A percentile compares a stretch with the other conserved stretches of the same genome.
These are phyloP conservation scores for Brachystomella parvula DNA, from an alignment of 1,140 invertebrate species.

Conservation along the genomic window DNA sequence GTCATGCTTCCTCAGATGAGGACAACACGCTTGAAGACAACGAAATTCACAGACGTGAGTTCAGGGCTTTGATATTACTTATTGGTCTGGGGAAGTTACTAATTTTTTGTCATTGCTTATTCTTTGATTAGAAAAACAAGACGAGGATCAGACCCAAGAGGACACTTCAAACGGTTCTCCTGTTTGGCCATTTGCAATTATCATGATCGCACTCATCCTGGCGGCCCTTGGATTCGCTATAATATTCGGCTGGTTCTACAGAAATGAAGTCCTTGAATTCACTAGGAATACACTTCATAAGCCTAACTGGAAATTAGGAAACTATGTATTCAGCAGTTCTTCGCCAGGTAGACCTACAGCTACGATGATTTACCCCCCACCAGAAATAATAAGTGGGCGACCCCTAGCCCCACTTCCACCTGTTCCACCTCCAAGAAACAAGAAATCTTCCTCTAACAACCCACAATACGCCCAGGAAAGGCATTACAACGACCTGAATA, in stretches of 20 bases:
- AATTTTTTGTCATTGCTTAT: not conserved
- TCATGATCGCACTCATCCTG: constrained; percentile 29
- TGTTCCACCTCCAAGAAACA: constrained; percentile 36
- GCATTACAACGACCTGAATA: not conserved
- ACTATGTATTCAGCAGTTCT: not conserved
- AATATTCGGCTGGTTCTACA: constrained; percentile 37
- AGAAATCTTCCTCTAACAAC: constrained; percentile 17
- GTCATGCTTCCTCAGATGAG: constrained; percentile 31
- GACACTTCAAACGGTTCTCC: constrained; percentile 3
- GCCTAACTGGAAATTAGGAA: constrained; percentile 23
- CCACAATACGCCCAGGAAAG: not conserved
- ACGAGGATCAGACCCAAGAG: constrained; percentile 21
- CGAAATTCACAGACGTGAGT: constrained; percentile 29
- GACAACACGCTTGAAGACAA: constrained; percentile 36
- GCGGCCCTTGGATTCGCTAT: constrained; percentile 26
- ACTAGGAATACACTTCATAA: constrained; percentile 19
- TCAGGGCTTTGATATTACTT: not conserved
- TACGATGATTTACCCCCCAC: not conserved
- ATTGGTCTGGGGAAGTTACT: not conserved
- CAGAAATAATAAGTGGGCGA: not conserved
- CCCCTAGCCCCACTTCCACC: constrained; percentile 17
- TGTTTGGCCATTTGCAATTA: constrained; percentile 35
- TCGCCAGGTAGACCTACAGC: not conserved
- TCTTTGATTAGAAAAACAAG: constrained; percentile 32
- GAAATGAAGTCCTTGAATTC: constrained; percentile 35